Conservation (phyloP, 1,140 invertebrate genomes). For the Daktulosphaira vitifoliae region DNA sequence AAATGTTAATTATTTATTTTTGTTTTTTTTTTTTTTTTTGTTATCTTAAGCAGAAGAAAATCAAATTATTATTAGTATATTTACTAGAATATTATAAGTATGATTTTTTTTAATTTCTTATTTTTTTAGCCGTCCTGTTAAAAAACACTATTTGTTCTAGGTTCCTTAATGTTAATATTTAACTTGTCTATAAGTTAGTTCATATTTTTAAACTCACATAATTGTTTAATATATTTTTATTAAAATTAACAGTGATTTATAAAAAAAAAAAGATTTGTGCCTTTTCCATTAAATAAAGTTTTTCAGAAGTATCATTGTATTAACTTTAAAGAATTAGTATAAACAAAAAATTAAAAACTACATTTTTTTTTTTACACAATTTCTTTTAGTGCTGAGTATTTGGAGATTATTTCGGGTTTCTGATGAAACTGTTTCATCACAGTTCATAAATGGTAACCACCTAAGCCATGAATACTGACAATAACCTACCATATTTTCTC, state of each 20-base stretch:
- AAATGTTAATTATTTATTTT: background rate
- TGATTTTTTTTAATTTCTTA: background rate
- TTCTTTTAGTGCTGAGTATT: background rate
- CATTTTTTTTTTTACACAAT: background rate
- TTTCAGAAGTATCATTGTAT: too few relatives aligned
- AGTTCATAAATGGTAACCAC: conserved; percentile 33
- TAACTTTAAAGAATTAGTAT: too few relatives aligned
- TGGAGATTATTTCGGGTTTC: conserved; percentile 1
- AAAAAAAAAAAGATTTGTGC: too few relatives aligned
- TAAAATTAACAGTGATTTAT: conserved; percentile 25
- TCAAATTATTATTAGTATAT: conserved; percentile 16
- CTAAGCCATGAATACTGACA: conserved; percentile 29
- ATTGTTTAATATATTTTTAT: conserved; percentile 27
- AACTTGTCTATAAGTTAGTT: background rate
- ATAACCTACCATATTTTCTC: background rate
- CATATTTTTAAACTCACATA: background rate
- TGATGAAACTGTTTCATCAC: background rate
- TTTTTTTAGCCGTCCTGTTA: conserved; percentile 24
- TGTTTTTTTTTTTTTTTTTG: background rate
- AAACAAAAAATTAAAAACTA: too few relatives aligned
- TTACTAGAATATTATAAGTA: background rate
- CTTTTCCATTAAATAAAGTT: too few relatives aligned
- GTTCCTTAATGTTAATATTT: conserved; percentile 6
- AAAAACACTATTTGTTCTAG: conserved; percentile 18
- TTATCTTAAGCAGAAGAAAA: background rate